Percentiles rank a stretch among this genome's conserved stretches.
These are phyloP conservation scores for Pachymerium ferrugineum DNA, from an alignment of 2,888 invertebrate genomes.

Conservation along the genomic window DNA sequence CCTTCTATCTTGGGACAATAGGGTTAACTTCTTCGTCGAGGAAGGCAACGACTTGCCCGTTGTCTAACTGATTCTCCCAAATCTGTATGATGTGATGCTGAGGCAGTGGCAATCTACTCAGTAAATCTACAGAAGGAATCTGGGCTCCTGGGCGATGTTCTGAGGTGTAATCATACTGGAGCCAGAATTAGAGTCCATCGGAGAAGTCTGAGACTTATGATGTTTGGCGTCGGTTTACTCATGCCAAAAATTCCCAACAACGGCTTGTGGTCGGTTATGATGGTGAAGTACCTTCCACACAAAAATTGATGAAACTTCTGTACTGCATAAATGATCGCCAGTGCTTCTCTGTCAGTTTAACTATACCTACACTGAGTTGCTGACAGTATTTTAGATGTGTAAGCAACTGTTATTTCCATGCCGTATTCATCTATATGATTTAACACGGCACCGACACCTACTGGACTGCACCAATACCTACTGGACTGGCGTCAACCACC, in stretches of 20 bases:
- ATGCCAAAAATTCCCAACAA: neutral
- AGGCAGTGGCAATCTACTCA: too few species aligned
- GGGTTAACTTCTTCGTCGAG: too few species aligned
- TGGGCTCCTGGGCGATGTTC: too few species aligned
- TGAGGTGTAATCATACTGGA: too few species aligned
- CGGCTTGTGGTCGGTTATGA: constrained; percentile 24
- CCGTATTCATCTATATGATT: neutral
- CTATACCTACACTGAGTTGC: neutral
- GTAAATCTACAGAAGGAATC: too few species aligned
- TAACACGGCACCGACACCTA: constrained; percentile 35
- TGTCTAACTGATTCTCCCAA: too few species aligned
- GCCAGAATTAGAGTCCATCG: too few species aligned
- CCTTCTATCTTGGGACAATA: too few species aligned
- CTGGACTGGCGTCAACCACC: too few species aligned
- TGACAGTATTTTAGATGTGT: neutral
- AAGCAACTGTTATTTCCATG: constrained; percentile 24
- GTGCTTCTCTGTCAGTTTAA: neutral
- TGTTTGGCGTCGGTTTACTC: neutral
- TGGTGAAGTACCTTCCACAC: constrained; percentile 1
- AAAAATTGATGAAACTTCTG: neutral
- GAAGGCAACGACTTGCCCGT: too few species aligned
- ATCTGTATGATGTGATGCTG: too few species aligned
- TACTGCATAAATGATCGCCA: neutral
- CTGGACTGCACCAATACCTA: too few species aligned
- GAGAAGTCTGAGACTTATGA: neutral